A percentile compares a stretch with the other conserved stretches of the same genome.
Conservation (phyloP, 2,797 vertebrate genomes). For the Eremophila alpestris region DNA sequence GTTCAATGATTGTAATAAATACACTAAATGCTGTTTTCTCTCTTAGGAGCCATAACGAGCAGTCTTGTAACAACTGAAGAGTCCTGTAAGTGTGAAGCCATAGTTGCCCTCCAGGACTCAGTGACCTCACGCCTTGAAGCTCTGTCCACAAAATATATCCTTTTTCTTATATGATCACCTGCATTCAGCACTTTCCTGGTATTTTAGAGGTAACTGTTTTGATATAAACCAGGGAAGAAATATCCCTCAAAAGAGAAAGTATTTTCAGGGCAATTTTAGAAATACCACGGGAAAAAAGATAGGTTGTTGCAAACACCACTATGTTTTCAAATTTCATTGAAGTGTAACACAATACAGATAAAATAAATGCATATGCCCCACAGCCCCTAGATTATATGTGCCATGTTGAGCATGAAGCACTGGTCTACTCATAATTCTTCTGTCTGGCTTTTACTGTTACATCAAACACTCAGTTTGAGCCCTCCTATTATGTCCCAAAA, state of each 20-base stretch:
- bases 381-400: neutral
- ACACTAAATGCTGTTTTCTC: neutral
- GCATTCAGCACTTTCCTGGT: neutral
- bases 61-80: slow-evolving; percentile 80
- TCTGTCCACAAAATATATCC: slow-evolving; percentile 91
- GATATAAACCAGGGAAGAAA: neutral
- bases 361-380: neutral
- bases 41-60: neutral
- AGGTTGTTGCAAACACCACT: neutral
- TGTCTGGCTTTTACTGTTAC: neutral
- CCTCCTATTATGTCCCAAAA: neutral
- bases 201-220: neutral
- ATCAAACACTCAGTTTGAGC: neutral
- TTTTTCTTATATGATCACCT: slow-evolving; percentile 69
- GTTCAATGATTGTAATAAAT: neutral
- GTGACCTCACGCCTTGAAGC: slow-evolving; percentile 85
- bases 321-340: neutral
- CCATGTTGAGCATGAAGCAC: neutral
- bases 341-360: neutral
- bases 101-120: slow-evolving; percentile 87
- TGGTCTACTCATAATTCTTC: neutral
- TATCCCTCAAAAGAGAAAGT: neutral
- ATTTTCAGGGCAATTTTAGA: neutral
- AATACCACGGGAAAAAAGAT: neutral
- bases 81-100: slow-evolving; percentile 90